These are phyloP conservation scores for Xenops minutus DNA, from an alignment of 2,797 vertebrate genomes.

Conservation along the genomic window DNA sequence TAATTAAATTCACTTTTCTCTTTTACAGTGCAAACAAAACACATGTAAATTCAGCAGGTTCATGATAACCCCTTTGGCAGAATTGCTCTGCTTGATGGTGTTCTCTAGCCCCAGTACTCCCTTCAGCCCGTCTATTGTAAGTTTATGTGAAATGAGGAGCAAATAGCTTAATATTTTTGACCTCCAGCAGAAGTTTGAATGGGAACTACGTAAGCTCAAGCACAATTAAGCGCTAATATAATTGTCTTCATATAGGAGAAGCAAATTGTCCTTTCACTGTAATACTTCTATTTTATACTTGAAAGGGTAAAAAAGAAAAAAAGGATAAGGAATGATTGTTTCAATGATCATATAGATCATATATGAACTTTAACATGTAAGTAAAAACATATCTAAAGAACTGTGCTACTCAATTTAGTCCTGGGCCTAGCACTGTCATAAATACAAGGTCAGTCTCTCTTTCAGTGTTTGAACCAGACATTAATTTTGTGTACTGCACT, in stretches of 20 bases:
- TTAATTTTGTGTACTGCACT: neutral
- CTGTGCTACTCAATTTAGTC: constrained; percentile 10
- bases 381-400: neutral
- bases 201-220: neutral
- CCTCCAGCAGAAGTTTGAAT: neutral
- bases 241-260: neutral
- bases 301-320: neutral
- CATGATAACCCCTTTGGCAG: neutral
- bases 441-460: constrained; percentile 21
- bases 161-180: neutral
- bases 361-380: neutral
- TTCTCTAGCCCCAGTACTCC: neutral
- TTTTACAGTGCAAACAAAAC: constrained; percentile 1
- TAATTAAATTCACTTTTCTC: neutral
- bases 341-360: constrained; percentile 16
- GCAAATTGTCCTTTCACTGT: neutral
- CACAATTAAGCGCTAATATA: neutral
- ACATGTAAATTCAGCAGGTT: neutral
- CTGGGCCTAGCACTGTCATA: neutral
- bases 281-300: neutral
- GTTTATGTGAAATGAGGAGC: neutral
- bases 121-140: neutral
- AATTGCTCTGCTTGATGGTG: neutral
- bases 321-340: neutral
- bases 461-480: neutral